Percentiles rank a stretch among this genome's conserved stretches.
phyloP scores from a whole-genome alignment of 2,113 vertebrate species.

The Pogonocichla stellata region DNA sequence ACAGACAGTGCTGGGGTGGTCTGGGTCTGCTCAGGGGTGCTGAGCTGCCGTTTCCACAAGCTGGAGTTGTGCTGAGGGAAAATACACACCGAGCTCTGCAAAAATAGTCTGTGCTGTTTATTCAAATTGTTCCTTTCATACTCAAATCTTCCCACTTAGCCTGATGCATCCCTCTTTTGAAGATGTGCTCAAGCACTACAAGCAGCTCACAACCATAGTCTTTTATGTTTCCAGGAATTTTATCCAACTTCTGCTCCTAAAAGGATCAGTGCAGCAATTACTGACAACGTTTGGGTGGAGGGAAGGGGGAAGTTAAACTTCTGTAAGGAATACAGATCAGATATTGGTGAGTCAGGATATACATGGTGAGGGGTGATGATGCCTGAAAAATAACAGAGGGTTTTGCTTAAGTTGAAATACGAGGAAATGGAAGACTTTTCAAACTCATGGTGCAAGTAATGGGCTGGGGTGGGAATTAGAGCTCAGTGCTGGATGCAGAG shows the following conservation, averaged over 20 bases:
- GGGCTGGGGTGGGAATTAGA: background rate
- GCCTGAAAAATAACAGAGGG: fast-evolving
- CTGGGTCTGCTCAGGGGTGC: background rate
- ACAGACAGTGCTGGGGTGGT: background rate
- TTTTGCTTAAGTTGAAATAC: background rate
- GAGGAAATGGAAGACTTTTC: background rate
- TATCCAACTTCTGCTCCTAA: background rate
- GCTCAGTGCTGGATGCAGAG: background rate
- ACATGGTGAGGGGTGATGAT: background rate
- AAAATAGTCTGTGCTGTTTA: background rate
- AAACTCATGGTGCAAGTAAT: fast-evolving
- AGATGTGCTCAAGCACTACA: background rate
- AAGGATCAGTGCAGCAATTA: background rate
- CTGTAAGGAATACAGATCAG: fast-evolving
- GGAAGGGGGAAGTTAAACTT: background rate
- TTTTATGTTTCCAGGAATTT: background rate
- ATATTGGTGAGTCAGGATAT: background rate
- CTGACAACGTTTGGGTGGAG: background rate
- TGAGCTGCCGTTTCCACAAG: background rate
- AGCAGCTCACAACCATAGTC: background rate
- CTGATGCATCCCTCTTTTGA: background rate
- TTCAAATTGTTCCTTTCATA: background rate
- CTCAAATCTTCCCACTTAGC: background rate
- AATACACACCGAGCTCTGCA: fast-evolving
- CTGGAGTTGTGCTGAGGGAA: background rate